A percentile compares a stretch with the other conserved stretches of the same genome.
Evolutionary conservation across 2,113 vertebrate species (phyloP).

Genomic region (Aptenodytes patagonicus): DNA sequence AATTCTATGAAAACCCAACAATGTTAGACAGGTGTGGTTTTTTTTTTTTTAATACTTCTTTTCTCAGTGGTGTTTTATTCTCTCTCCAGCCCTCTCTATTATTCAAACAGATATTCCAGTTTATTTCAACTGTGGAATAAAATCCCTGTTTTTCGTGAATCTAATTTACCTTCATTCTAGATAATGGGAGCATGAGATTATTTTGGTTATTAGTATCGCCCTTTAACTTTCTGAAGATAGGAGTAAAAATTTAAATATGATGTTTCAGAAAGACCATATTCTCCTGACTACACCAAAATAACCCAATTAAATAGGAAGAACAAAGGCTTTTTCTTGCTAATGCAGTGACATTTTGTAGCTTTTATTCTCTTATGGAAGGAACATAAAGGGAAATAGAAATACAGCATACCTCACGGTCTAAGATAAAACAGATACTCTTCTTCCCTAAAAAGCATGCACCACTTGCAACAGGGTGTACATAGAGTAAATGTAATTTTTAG

Average conservation of each 20-base stretch:
- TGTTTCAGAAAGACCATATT: neutral
- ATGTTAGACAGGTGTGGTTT: neutral
- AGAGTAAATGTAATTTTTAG: neutral
- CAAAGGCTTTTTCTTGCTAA: neutral
- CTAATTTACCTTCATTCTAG: neutral
- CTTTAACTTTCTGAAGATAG: neutral
- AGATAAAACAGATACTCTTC: neutral
- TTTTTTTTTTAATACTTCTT: neutral
- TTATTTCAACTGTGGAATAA: neutral
- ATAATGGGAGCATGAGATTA: neutral
- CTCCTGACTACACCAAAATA: neutral
- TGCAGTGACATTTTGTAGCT: neutral
- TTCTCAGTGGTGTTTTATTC: neutral
- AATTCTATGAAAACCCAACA: neutral
- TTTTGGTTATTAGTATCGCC: neutral
- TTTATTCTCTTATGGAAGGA: neutral
- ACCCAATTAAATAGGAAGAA: neutral
- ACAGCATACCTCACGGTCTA: neutral
- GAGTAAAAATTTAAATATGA: neutral
- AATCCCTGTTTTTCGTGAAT: neutral
- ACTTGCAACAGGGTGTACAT: neutral
- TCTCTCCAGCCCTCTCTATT: neutral
- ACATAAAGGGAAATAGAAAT: neutral
- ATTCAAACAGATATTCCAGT: neutral
- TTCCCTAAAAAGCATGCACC: neutral